These are phyloP conservation scores for Trididemnum clinides DNA, from an alignment of 23 tunicate genomes.

Conservation along the genomic window DNA sequence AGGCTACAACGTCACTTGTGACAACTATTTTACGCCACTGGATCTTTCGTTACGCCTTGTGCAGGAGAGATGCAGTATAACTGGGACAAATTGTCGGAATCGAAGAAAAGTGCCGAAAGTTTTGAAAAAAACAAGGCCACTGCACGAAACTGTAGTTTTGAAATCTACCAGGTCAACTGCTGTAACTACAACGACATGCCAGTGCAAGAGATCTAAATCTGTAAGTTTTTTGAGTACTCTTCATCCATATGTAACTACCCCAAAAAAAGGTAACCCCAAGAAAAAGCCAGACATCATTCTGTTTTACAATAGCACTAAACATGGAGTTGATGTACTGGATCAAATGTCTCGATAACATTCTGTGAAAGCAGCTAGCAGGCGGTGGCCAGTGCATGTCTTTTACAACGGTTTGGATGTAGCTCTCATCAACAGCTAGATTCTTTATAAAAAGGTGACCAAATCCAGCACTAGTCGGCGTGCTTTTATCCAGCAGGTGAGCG, in stretches of 20 bases:
- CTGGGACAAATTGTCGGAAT: not conserved
- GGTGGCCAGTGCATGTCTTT: slow-evolving; percentile 37
- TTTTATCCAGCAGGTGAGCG: not conserved
- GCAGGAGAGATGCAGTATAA: not conserved
- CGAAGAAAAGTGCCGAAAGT: not conserved
- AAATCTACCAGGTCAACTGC: not conserved
- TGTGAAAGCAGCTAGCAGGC: slow-evolving; percentile 31
- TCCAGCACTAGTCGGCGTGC: not conserved
- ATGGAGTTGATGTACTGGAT: not conserved
- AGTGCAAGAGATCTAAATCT: slow-evolving; percentile 1
- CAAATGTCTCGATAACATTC: not conserved
- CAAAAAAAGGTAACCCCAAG: not conserved
- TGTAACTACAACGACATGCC: not conserved
- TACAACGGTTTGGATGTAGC: slow-evolving; percentile 14
- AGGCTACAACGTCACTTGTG: slow-evolving; percentile 17
- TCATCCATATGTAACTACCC: not conserved
- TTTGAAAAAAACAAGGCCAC: not conserved
- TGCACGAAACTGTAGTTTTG: slow-evolving; percentile 8
- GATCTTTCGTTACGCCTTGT: slow-evolving; percentile 16
- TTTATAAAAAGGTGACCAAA: slow-evolving; percentile 10
- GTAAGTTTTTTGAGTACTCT: not conserved
- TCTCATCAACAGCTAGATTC: slow-evolving; percentile 10
- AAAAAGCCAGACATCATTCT: slow-evolving; percentile 2
- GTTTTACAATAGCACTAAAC: not conserved
- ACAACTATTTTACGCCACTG: not conserved